Percentiles rank a stretch among this genome's conserved stretches.
phyloP scores from a whole-genome alignment of 2,888 invertebrate species.

The Sesia apiformis region DNA sequence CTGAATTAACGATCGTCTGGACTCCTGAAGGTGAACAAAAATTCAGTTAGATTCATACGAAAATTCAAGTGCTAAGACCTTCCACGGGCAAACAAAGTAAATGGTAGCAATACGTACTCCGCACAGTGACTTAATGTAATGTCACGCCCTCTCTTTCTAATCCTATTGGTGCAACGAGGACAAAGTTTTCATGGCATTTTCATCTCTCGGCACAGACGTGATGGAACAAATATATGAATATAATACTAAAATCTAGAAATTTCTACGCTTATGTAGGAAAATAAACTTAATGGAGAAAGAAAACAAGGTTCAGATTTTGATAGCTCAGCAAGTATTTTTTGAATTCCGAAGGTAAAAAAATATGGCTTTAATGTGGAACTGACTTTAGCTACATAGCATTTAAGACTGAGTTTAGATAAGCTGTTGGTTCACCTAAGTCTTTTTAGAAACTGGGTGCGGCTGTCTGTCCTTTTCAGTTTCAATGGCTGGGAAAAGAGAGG shows the following conservation, averaged over 20 bases:
- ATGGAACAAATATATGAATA: slow-evolving; percentile 70
- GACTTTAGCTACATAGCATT: slow-evolving; percentile 29
- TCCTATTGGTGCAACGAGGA: slow-evolving; percentile 45
- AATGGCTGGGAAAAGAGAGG: slow-evolving; percentile 43
- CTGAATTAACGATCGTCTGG: slow-evolving; percentile 37
- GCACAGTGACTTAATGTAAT: slow-evolving; percentile 58
- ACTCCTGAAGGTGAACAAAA: slow-evolving; percentile 55
- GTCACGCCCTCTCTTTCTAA: slow-evolving; percentile 41
- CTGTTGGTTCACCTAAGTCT: slow-evolving; percentile 25
- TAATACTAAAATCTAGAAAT: slow-evolving; percentile 64
- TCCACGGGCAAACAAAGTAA: slow-evolving; percentile 48
- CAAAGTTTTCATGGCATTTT: slow-evolving; percentile 63
- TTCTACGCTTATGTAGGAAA: slow-evolving; percentile 28
- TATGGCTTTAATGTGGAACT: slow-evolving; percentile 26
- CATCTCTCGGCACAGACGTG: slow-evolving; percentile 64
- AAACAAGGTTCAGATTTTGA: slow-evolving; percentile 49
- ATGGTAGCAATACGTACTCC: slow-evolving; percentile 47
- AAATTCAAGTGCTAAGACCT: slow-evolving; percentile 41
- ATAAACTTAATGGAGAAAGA: slow-evolving; percentile 34
- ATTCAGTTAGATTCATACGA: slow-evolving; percentile 41
- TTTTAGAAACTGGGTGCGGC: slow-evolving; percentile 26
- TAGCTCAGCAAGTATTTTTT: slow-evolving; percentile 49
- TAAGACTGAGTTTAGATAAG: slow-evolving; percentile 12
- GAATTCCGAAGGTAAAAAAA: slow-evolving; percentile 62
- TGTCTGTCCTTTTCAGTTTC: slow-evolving; percentile 51